phyloP scores from a whole-genome alignment of 2,888 invertebrate species.

The Diarsia dahlii region DNA sequence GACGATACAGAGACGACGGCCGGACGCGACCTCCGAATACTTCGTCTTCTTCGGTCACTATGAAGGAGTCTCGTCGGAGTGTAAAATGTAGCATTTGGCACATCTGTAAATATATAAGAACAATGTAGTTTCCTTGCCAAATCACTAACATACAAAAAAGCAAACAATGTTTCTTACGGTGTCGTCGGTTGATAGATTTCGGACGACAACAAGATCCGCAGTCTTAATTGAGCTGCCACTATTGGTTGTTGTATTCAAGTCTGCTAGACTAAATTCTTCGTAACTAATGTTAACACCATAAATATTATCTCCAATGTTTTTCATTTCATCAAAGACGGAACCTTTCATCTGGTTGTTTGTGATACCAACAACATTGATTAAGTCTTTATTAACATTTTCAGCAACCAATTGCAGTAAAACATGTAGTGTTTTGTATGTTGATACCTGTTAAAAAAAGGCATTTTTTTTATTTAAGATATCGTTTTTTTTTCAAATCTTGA shows the following conservation, averaged over 20 bases:
- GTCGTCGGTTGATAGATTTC: conserved; percentile 60
- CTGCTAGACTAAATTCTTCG: conserved; percentile 35
- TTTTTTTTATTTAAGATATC: background rate
- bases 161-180: conserved; percentile 47
- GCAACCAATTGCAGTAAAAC: conserved; percentile 70
- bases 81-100: conserved; percentile 48
- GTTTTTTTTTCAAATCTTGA: background rate
- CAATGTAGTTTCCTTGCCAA: background rate
- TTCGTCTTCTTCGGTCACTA: conserved; percentile 59
- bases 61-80: conserved; percentile 39
- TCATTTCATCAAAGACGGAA: conserved; percentile 57
- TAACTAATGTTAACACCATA: conserved; percentile 57
- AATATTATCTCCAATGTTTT: conserved; percentile 42
- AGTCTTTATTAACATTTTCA: conserved; percentile 67
- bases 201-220: conserved; percentile 60
- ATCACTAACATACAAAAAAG: background rate
- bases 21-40: conserved; percentile 32
- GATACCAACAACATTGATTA: conserved; percentile 62
- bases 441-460: conserved; percentile 49
- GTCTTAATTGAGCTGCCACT: conserved; percentile 30
- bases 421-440: conserved; percentile 51
- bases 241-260: conserved; percentile 17
- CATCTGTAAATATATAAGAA: conserved; percentile 28
- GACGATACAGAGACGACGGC: conserved; percentile 39
- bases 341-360: conserved; percentile 27